A percentile compares a stretch with the other conserved stretches of the same genome.
Evolutionary conservation across 2,113 vertebrate species (phyloP).

Genomic region (Perognathus longimembris): DNA sequence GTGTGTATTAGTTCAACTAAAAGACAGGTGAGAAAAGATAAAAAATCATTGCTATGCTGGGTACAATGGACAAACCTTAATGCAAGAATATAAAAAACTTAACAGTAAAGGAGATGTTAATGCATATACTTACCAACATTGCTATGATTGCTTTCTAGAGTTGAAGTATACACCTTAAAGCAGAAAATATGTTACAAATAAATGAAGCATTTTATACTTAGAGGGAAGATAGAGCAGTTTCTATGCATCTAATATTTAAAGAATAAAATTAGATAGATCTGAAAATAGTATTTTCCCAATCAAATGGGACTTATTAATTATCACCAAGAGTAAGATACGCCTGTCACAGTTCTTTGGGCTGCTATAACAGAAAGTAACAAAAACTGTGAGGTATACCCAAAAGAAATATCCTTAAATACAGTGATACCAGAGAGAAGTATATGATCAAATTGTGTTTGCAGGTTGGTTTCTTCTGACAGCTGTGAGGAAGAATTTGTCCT

Average conservation of each 20-base stretch:
- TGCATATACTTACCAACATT: not conserved
- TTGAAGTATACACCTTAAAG: not conserved
- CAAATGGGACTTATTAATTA: not conserved
- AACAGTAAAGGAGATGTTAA: not conserved
- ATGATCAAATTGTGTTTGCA: not conserved
- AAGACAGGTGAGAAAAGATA: not conserved
- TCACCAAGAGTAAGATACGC: not conserved
- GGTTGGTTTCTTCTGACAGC: not conserved
- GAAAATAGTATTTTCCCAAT: not conserved
- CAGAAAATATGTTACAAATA: not conserved
- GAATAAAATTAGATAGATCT: not conserved
- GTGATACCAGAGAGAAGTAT: not conserved
- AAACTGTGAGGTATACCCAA: not conserved
- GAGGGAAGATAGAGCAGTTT: not conserved
- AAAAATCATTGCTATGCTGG: too few relatives aligned
- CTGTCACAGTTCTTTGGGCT: not conserved
- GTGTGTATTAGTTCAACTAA: not conserved
- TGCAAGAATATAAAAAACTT: not conserved
- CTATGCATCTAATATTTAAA: not conserved
- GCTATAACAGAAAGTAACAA: not conserved
- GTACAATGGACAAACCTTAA: too few relatives aligned
- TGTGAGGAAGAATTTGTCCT: not conserved
- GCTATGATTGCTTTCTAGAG: not conserved
- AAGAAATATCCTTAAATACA: not conserved
- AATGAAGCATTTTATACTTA: not conserved